phyloP scores from a whole-genome alignment of 2,888 invertebrate genomes.

The Ormia ochracea region DNA sequence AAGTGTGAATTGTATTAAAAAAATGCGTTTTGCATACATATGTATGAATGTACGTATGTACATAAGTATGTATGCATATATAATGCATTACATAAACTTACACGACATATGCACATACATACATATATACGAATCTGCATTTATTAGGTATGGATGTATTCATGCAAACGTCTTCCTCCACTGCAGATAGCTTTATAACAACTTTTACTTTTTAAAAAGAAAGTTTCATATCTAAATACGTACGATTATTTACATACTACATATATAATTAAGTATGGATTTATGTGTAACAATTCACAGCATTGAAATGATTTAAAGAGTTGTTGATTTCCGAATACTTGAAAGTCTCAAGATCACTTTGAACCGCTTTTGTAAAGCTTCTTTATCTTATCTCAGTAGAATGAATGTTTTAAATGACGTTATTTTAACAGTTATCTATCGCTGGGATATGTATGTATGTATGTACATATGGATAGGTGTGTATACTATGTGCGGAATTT shows the following conservation, averaged over 20 bases:
- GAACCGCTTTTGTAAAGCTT: not conserved
- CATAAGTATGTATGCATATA: too few relatives aligned
- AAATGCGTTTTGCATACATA: too few relatives aligned
- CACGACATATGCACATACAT: too few relatives aligned
- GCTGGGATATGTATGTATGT: not conserved
- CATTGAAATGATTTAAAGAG: not conserved
- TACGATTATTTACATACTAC: not conserved
- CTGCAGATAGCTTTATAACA: not conserved
- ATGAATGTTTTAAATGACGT: constrained; percentile 24
- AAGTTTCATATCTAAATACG: not conserved
- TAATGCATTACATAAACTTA: too few relatives aligned
- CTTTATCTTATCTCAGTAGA: constrained; percentile 37
- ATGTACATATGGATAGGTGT: not conserved
- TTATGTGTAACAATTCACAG: not conserved
- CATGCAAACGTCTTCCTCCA: not conserved
- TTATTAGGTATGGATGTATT: not conserved
- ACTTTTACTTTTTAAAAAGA: constrained; percentile 1
- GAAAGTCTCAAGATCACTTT: not conserved
- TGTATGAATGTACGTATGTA: too few relatives aligned
- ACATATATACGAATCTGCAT: too few relatives aligned
- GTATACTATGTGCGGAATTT: too few relatives aligned
- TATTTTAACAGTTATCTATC: constrained; percentile 20
- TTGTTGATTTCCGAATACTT: constrained; percentile 40
- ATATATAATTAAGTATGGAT: not conserved
- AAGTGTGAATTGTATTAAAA: too few relatives aligned